Conservation (phyloP, 2,113 vertebrate species). For the Athene cunicularia region DNA sequence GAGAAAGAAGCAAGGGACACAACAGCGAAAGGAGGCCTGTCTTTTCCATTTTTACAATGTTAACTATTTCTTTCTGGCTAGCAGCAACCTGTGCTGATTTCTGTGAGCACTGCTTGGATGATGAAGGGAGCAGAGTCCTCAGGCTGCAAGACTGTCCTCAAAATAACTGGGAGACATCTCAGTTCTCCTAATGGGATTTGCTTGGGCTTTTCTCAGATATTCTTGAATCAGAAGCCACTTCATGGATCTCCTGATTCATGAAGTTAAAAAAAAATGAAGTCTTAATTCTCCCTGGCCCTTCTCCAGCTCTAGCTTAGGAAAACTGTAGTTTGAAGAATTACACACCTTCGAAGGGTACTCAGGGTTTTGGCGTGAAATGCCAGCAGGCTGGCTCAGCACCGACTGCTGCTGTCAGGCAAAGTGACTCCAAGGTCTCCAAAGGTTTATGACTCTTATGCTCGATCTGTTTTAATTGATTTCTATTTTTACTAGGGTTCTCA, state of each 20-base stretch:
- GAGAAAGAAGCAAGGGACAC: not conserved
- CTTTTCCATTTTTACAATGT: not conserved
- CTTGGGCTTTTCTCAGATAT: not conserved
- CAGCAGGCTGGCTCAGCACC: not conserved
- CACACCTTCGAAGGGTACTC: not conserved
- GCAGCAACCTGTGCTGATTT: not conserved
- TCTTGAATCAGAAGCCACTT: not conserved
- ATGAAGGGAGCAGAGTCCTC: not conserved
- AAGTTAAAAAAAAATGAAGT: not conserved
- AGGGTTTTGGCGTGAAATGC: fast-evolving
- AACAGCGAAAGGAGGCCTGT: fast-evolving
- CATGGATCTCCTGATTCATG: not conserved
- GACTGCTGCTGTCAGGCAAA: not conserved
- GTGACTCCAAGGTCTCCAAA: not conserved
- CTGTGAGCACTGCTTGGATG: not conserved
- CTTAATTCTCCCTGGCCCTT: not conserved
- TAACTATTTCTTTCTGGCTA: not conserved
- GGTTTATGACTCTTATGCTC: not conserved
- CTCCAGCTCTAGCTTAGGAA: not conserved
- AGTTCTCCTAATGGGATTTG: not conserved
- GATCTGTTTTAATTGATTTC: not conserved
- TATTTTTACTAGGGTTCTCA: not conserved
- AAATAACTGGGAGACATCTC: not conserved
- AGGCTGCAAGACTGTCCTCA: not conserved
- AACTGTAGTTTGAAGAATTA: not conserved